These are phyloP conservation scores for Cylindroiulus punctatus DNA, from an alignment of 2,888 invertebrate genomes.

Conservation along the genomic window DNA sequence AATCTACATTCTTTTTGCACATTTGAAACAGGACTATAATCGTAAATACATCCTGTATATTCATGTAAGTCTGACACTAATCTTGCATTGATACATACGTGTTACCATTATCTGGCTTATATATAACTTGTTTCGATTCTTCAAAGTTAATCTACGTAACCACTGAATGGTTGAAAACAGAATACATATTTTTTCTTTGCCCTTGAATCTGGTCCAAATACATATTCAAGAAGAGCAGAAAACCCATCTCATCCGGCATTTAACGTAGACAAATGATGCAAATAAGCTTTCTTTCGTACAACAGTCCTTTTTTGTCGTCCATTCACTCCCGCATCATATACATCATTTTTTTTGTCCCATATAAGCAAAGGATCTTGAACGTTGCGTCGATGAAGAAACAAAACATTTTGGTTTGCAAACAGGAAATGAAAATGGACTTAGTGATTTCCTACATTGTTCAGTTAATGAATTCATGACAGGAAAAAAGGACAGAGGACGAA, in stretches of 20 bases:
- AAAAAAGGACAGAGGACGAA: background rate
- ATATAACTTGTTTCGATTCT: no score
- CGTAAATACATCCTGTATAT: no score
- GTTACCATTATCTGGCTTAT: no score
- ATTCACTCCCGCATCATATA: background rate
- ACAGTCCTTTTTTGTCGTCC: background rate
- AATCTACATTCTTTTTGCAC: no score
- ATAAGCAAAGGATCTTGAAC: background rate
- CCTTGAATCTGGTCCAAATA: background rate
- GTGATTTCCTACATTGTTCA: conserved; percentile 5
- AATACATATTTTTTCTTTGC: background rate
- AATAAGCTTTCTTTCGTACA: background rate
- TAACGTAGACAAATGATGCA: background rate
- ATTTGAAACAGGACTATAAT: no score
- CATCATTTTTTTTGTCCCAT: background rate
- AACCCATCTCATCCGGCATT: background rate
- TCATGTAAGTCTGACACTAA: no score
- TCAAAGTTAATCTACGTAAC: no score
- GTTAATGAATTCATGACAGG: conserved; percentile 5
- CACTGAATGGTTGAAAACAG: no score
- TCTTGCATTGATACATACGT: no score
- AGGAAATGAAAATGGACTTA: conserved; percentile 16
- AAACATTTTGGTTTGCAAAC: background rate
- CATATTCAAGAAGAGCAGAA: background rate
- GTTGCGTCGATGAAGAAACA: background rate